Base-by-base conservation (phyloP, 2,113 vertebrate species). In the Solenodon paradoxus region DNA sequence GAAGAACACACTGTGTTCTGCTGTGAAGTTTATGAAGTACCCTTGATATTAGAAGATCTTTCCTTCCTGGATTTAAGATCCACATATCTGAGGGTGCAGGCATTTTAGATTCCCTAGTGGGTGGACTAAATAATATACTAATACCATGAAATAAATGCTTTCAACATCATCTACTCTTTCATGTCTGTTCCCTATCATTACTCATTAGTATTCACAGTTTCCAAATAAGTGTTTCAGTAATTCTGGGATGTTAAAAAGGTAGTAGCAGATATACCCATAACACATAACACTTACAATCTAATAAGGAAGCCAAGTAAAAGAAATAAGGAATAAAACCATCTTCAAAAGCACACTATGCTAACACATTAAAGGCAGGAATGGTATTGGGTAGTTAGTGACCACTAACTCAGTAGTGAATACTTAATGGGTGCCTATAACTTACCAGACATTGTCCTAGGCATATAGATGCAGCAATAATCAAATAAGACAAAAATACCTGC, bases 111-210 rank as follows among this genome's bases (percentile, higher is more conserved):
- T 24, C 64, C 59, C 78, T n/a, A 19, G n/a, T 64, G 19, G 28
- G 57, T 49, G 42, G 20, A 57, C 66, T 51, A 40, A 88, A 45
- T 11, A 61, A 42, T 42, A 42, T n/a, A 83, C 45, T 20, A 51
- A 69, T 42, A 40, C 74, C 4, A 28, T 35, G 63, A 94, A 55
- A 87, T 59, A 79, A 77, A 68, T 45, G n/a, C 49, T 97, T 96
- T 81, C 42, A 88, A 40, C 22, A 71, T 59, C n/a, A 71, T 51
- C 81, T 61, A 22, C 71, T 94, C 15, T 88, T 74, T 84, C 42
- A 47, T 59, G 24, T 57, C 72, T 93, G 75, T 82, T 72, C 55
- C 11, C 49, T 66, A 79, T 32, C 71, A 63, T 84, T 88, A 71
- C 11, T 86, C 45, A 75, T 66, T 55, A 69, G 69, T 51, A 92